These are phyloP conservation scores for Bombyx mori DNA, from an alignment of 1,140 invertebrate genomes.

Conservation along the genomic window DNA sequence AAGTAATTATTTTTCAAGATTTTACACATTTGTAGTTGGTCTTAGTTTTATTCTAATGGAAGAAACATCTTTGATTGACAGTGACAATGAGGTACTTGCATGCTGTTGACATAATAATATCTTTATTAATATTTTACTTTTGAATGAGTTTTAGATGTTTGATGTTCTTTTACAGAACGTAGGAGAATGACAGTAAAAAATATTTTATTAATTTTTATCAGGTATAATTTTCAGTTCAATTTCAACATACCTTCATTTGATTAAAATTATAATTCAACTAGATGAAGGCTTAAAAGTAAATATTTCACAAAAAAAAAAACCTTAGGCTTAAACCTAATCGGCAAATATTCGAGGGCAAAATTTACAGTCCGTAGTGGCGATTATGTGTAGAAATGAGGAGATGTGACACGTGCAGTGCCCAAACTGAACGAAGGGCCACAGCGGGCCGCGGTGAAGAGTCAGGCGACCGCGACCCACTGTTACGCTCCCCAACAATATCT, in stretches of 20 bases:
- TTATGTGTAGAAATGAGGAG: conserved; percentile 67
- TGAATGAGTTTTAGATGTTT: too few relatives aligned
- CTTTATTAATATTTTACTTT: too few relatives aligned
- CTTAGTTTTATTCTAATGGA: conserved; percentile 15
- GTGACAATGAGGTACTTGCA: conserved; percentile 36
- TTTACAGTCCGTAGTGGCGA: conserved; percentile 56
- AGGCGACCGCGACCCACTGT: conserved; percentile 49
- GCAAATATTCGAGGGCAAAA: conserved; percentile 28
- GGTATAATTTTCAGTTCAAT: too few relatives aligned
- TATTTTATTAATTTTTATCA: too few relatives aligned
- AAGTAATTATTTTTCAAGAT: background rate
- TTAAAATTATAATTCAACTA: too few relatives aligned
- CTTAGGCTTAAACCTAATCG: too few relatives aligned
- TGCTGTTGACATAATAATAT: background rate
- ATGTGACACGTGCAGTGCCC: conserved; percentile 55
- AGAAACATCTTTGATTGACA: conserved; percentile 28
- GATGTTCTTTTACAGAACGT: too few relatives aligned
- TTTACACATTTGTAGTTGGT: too few relatives aligned
- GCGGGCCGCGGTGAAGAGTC: conserved; percentile 21
- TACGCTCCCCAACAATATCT: conserved; percentile 46
- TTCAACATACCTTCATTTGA: too few relatives aligned
- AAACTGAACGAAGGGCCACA: conserved; percentile 43
- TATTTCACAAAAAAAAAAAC: too few relatives aligned
- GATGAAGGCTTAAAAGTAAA: too few relatives aligned
- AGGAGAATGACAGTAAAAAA: too few relatives aligned